phyloP scores from a whole-genome alignment of 2,797 vertebrate genomes.

The Pelobates cultripes region DNA sequence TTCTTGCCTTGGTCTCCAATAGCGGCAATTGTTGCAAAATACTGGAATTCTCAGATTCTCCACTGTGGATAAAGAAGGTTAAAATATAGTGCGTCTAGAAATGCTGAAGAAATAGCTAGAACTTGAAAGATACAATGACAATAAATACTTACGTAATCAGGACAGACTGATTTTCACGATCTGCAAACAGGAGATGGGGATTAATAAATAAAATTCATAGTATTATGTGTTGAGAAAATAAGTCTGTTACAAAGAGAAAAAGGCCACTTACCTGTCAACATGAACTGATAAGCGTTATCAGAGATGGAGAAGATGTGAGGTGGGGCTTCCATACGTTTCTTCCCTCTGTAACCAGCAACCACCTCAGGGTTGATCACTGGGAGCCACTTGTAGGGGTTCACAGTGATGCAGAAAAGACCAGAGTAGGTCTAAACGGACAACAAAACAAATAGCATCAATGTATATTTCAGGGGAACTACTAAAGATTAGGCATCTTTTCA shows the following conservation, averaged over 20 bases:
- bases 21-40: constrained; percentile 83
- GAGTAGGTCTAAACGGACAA: constrained; percentile 80
- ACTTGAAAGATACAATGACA: background rate
- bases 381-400: constrained; percentile 92
- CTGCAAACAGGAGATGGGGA: constrained; percentile 64
- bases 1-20: constrained; percentile 67
- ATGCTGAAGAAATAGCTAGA: background rate
- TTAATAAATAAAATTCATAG: background rate
- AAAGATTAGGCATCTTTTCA: background rate
- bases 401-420: constrained; percentile 87
- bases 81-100: background rate
- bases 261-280: constrained; percentile 79
- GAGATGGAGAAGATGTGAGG: constrained; percentile 96
- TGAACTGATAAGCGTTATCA: constrained; percentile 91
- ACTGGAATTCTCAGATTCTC: constrained; percentile 89
- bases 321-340: constrained; percentile 88
- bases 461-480: background rate
- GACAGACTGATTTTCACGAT: constrained; percentile 91
- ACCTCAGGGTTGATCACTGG: constrained; percentile 84
- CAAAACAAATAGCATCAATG: background rate
- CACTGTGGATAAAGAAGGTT: constrained; percentile 61
- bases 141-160: constrained; percentile 84
- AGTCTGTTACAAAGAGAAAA: background rate
- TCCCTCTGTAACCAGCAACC: constrained; percentile 83
- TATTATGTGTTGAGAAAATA: background rate